Evolutionary conservation across 2,888 invertebrate species (phyloP), one percentile per base, ranked within the genome.

Genomic region (Dinocampus coccinellae): DNA sequence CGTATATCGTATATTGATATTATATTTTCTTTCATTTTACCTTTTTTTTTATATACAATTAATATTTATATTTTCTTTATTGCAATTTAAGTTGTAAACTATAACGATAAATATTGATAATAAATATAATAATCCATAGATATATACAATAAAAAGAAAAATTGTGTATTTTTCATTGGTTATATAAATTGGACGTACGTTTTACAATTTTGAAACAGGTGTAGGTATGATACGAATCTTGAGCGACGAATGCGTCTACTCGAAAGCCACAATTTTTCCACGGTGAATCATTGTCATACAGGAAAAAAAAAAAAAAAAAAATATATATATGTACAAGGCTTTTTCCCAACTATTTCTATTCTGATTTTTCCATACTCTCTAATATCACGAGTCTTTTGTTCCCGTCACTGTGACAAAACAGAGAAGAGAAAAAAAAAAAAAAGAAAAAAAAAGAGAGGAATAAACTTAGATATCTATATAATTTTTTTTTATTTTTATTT

Each of bases 231-330:
- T n/a, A n/a, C n/a, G n/a, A n/a, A n/a, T n/a, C n/a, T n/a, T n/a
- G n/a, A n/a, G n/a, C n/a, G 75, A 76, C 75, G 74, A 80, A 80
- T 79, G 77, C 73, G n/a, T 33, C 16, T 58, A 33, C 34, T 29
- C 33, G n/a, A 16, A 16, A 33, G 33, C n/a, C n/a, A 58, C 2
- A 16, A 33, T 33, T 33, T 58, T 33, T 10, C 26, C 3, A 10
- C n/a, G 33, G 26, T 58, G 10, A 58, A 33, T 29, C 33, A 29
- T 29, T 34, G 58, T 29, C 29, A n/a, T 58, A 10, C 1, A 33
- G 34, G 3, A 16, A 7, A 47, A n/a, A n/a, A n/a, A n/a, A n/a
- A n/a, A n/a, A n/a, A n/a, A n/a, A n/a, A n/a, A n/a, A n/a, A n/a
- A n/a, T n/a, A n/a, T n/a, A n/a, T n/a, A 16, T 47, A 16, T 7